Percentiles rank a stretch among this genome's conserved stretches.
Evolutionary conservation across 2,113 vertebrate genomes (phyloP).

Genomic region (Channa maculata): DNA sequence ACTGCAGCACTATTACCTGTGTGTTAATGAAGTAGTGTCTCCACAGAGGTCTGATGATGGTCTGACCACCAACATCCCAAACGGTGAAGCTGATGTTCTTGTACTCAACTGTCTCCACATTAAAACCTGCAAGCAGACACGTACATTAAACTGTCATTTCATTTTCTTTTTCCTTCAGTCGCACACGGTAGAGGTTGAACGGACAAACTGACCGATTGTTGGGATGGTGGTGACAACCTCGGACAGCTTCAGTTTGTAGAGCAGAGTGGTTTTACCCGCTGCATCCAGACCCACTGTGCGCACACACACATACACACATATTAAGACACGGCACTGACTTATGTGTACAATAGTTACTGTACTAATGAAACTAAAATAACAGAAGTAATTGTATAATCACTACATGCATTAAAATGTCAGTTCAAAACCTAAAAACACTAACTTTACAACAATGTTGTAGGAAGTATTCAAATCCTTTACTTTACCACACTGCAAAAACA

Average conservation of each 20-base stretch:
- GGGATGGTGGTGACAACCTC: constrained; percentile 91
- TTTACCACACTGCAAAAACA: too few relatives aligned
- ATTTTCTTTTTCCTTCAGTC: not conserved
- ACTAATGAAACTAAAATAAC: too few relatives aligned
- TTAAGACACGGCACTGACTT: too few relatives aligned
- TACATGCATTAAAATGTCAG: too few relatives aligned
- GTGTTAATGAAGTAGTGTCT: constrained; percentile 62
- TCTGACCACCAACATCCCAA: constrained; percentile 72
- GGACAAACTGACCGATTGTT: constrained; percentile 83
- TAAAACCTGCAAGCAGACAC: constrained; percentile 51
- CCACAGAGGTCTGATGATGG: constrained; percentile 65
- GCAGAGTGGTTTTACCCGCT: constrained; percentile 91
- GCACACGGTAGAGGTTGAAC: not conserved
- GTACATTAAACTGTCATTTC: not conserved
- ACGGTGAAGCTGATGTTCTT: constrained; percentile 73
- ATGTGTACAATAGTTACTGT: too few relatives aligned
- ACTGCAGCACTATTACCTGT: constrained; percentile 29
- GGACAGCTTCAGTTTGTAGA: constrained; percentile 91
- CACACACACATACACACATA: constrained; percentile 29
- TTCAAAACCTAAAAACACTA: too few relatives aligned
- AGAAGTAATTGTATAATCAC: too few relatives aligned
- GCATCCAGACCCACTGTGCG: constrained; percentile 89
- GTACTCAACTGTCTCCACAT: constrained; percentile 68
- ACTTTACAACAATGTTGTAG: too few relatives aligned
- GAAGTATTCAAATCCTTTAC: too few relatives aligned